Percentiles rank a stretch among this genome's conserved stretches.
Evolutionary conservation across 2,113 vertebrate species (phyloP).

Genomic region (Pteropus alecto): DNA sequence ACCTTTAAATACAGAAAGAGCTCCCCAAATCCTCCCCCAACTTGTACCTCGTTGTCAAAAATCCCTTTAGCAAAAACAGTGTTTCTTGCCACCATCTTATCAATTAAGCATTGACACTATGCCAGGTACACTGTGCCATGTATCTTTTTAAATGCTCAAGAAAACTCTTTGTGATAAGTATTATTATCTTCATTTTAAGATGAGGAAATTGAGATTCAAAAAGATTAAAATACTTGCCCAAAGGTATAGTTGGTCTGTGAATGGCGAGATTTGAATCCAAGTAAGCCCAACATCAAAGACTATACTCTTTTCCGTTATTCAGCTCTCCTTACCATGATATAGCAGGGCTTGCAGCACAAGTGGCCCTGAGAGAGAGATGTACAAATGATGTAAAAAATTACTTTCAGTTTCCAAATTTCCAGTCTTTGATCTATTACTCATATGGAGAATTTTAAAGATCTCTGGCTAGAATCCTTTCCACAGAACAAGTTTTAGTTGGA

Average conservation of each 20-base stretch:
- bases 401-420: conserved; percentile 10
- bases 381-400: conserved; percentile 39
- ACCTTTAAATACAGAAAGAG: conserved; percentile 10
- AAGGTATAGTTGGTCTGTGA: neutral
- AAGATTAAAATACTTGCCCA: conserved; percentile 31
- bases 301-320: neutral
- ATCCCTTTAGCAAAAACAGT: neutral
- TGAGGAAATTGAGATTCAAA: conserved; percentile 43
- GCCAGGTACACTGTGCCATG: neutral
- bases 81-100: neutral
- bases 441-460: conserved; percentile 15
- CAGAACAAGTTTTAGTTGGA: neutral
- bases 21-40: neutral
- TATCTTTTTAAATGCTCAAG: conserved; percentile 7
- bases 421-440: conserved; percentile 35
- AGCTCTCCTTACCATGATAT: neutral
- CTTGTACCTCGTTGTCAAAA: neutral
- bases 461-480: neutral
- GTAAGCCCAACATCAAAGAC: conserved; percentile 17
- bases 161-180: neutral
- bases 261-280: conserved; percentile 10
- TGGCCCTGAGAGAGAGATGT: neutral
- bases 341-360: neutral
- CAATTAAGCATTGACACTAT: neutral
- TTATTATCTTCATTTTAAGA: conserved; percentile 3